Evolutionary conservation across 2,797 vertebrate species (phyloP).

Genomic region (Rhinophrynus dorsalis): DNA sequence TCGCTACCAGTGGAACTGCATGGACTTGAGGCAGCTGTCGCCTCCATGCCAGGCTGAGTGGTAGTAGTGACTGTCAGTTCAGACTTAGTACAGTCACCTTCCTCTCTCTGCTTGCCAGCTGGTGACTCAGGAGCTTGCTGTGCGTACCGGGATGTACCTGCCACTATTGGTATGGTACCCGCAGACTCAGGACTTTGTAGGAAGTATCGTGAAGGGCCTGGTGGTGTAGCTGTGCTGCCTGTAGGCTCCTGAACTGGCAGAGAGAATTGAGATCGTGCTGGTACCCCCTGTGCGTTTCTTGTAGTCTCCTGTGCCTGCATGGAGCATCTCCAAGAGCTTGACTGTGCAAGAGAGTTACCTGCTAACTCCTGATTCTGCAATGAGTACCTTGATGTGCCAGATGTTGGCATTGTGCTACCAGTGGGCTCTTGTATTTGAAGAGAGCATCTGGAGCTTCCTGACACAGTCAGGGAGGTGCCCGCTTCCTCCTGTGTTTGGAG

Average conservation of each 20-base stretch:
- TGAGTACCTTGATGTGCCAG: conserved; percentile 22
- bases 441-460: conserved; percentile 26
- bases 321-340: conserved; percentile 4
- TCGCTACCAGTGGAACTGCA: conserved; percentile 84
- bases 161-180: conserved; percentile 42
- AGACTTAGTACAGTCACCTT: conserved; percentile 55
- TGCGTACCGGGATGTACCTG: conserved; percentile 50
- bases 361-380: conserved; percentile 43
- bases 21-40: conserved; percentile 70
- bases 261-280: background rate
- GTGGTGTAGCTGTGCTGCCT: background rate
- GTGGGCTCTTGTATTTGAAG: conserved; percentile 18
- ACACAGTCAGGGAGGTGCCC: background rate
- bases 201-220: background rate
- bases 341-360: background rate
- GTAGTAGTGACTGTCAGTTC: conserved; percentile 62
- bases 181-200: conserved; percentile 27
- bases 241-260: conserved; percentile 10
- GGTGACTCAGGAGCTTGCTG: conserved; percentile 42
- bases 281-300: conserved; percentile 11
- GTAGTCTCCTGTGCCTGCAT: conserved; percentile 18
- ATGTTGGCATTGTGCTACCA: background rate
- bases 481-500: conserved; percentile 24
- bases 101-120: conserved; percentile 56
- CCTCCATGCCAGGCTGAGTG: conserved; percentile 88